Evolutionary conservation across 2,113 vertebrate genomes (phyloP).

Genomic region (Chamaetylas fuelleborni): DNA sequence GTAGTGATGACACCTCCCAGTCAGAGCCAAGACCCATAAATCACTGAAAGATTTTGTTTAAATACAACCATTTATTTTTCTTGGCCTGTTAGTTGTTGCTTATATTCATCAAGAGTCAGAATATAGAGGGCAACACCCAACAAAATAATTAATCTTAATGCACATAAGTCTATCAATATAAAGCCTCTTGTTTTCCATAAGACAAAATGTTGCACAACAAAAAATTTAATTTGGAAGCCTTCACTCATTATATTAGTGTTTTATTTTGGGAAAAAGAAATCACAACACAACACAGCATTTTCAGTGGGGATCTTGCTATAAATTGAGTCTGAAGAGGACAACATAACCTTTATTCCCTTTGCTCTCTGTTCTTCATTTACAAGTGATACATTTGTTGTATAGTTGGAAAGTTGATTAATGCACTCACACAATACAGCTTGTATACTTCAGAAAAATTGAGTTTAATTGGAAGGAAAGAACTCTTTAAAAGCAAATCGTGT

Average conservation of each 20-base stretch:
- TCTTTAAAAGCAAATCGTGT: background rate
- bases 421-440: background rate
- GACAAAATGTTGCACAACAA: background rate
- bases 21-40: slow-evolving; percentile 40
- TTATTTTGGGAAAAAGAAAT: background rate
- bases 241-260: background rate
- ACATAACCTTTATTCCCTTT: background rate
- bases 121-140: background rate
- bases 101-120: background rate
- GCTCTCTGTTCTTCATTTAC: background rate
- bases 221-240: background rate
- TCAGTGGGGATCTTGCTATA: background rate
- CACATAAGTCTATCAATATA: accelerated
- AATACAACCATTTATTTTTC: slow-evolving; percentile 20
- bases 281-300: background rate
- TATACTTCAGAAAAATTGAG: background rate
- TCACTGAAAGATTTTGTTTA: slow-evolving; percentile 36
- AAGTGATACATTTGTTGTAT: background rate
- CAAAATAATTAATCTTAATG: background rate
- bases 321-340: background rate
- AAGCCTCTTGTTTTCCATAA: background rate
- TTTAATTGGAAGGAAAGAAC: background rate
- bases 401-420: background rate
- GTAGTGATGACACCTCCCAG: slow-evolving; percentile 2
- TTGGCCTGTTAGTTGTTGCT: background rate